Base-by-base conservation (phyloP, 1,140 invertebrate genomes). In the Vollenhovia emeryi region DNA sequence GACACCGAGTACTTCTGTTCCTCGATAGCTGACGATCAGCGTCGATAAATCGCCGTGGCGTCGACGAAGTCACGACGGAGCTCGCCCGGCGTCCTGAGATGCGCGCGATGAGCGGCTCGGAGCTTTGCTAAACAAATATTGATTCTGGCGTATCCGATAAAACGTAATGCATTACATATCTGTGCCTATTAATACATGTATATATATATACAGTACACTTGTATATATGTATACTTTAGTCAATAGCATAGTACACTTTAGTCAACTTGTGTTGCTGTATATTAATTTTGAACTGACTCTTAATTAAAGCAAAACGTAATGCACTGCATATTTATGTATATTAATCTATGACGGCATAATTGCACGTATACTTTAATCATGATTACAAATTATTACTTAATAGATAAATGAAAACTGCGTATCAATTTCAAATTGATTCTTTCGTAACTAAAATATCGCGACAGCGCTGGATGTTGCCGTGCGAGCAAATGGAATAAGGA, bases 1-100 rank as follows among this genome's bases (percentile, higher is more conserved):
- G 84, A 92, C 88, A 80, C 74, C 74, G 87, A 27, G 86, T 80
- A 73, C 79, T 87, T 83, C 79, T 80, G 52, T 64, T 62, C n/a
- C 55, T 73, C 66, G 66, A 82, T 73, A 57, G 27, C 78, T 80
- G 68, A 50, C 66, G 87, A 89, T 88, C 59, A 83, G 15, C 69
- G 74, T 88, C 84, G 87, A 84, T 52, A 88, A 57, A 74, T 55
- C 84, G 27, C n/a, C 66, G 50, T 45, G 57, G 43, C 86, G 87
- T 86, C 86, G 76, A 86, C 57, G 57, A 33, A 71, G 48, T 78
- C 55, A 69, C 62, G 80, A 48, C 43, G 24, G 45, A 45, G 50
- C 30, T 68, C 27, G 76, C 62, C 40, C 74, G 43, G 18, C 30
- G 24, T 21, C 18, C 30, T n/a, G 33, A 27, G 73, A 62, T 62